These are phyloP conservation scores for Drosophila tristis DNA, from an alignment of 1,140 invertebrate genomes.

Conservation along the genomic window DNA sequence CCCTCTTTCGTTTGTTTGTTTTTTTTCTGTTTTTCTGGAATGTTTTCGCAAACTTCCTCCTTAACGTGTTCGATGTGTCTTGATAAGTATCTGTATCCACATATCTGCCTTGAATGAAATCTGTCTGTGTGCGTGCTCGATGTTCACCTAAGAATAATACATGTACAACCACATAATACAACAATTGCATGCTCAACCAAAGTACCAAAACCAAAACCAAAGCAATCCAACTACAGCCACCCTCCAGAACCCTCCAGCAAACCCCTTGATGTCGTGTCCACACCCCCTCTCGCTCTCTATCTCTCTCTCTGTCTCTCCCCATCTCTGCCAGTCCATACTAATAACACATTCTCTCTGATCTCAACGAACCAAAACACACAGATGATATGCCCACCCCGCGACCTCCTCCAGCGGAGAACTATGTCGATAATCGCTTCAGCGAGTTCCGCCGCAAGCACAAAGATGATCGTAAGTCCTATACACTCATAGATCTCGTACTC, in stretches of 20 bases:
- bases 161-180: constrained; percentile 70
- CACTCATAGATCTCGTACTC: constrained; percentile 2
- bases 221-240: constrained; percentile 33
- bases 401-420: constrained; percentile 75
- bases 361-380: constrained; percentile 40
- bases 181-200: constrained; percentile 83
- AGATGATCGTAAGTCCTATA: constrained; percentile 80
- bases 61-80: constrained; percentile 72
- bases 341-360: constrained; percentile 36
- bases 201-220: constrained; percentile 33
- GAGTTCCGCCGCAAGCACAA: constrained; percentile 84
- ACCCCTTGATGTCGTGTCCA: constrained; percentile 71
- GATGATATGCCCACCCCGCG: constrained; percentile 82
- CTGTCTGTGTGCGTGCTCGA: constrained; percentile 69
- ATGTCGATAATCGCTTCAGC: constrained; percentile 82
- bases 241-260: constrained; percentile 41
- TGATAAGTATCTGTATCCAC: constrained; percentile 81
- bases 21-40: constrained; percentile 48
- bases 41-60: constrained; percentile 66
- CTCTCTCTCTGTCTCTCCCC: neutral
- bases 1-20: constrained; percentile 8
- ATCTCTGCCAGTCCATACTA: constrained; percentile 21
- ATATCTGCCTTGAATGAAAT: constrained; percentile 72
- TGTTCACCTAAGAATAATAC: constrained; percentile 62
- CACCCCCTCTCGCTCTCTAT: neutral